phyloP scores from a whole-genome alignment of 2,797 vertebrate genomes.

The Propithecus perrieri region DNA sequence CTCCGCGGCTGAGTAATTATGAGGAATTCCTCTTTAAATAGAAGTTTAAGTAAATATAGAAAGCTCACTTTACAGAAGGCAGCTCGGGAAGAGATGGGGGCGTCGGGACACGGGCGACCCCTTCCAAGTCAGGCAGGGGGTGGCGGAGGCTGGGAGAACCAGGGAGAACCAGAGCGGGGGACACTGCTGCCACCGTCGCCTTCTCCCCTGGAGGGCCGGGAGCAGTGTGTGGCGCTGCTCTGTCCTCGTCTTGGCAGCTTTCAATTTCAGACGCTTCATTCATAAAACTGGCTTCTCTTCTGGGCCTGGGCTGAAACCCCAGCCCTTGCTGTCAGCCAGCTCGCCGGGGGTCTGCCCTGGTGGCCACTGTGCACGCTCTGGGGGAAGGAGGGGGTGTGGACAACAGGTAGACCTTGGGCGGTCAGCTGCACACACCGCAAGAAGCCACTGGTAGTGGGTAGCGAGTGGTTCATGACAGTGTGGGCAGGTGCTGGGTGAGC shows the following conservation, averaged over 20 bases:
- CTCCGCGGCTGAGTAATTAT: conserved; percentile 86
- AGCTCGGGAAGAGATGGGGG: conserved; percentile 66
- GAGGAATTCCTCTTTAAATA: conserved; percentile 90
- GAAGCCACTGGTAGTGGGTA: background rate
- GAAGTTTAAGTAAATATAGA: conserved; percentile 88
- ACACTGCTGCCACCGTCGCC: background rate
- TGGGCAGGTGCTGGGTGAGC: background rate
- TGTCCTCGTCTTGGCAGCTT: background rate
- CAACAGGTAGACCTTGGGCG: background rate
- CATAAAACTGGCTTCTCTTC: conserved; percentile 66
- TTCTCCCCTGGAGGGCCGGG: rapidly evolving
- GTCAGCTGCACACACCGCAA: background rate
- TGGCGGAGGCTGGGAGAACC: background rate
- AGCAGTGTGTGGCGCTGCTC: rapidly evolving
- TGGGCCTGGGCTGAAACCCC: background rate
- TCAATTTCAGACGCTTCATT: conserved; percentile 61
- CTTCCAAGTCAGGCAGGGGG: background rate
- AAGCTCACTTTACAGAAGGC: conserved; percentile 86
- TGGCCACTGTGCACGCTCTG: background rate
- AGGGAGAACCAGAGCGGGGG: no score
- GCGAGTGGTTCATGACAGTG: background rate
- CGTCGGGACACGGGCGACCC: conserved; percentile 30
- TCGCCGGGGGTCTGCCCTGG: background rate
- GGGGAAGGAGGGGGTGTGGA: background rate
- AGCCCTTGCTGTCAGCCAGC: background rate